Evolutionary conservation across 2,888 invertebrate species (phyloP).

Genomic region (Anagyrus pseudococci): DNA sequence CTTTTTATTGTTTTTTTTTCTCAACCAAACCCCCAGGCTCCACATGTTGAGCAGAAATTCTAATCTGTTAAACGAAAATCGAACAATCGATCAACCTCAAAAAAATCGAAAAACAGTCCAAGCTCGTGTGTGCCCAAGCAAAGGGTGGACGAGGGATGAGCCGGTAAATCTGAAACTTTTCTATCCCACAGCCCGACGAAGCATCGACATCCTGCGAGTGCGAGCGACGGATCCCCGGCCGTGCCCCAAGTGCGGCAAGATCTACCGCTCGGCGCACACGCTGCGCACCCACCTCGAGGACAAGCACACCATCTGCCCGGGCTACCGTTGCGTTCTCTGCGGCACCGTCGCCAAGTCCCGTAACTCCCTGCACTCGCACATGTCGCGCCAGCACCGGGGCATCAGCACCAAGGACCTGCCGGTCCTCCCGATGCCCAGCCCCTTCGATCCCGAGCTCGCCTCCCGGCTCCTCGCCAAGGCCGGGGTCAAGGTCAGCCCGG

Average conservation of each 20-base stretch:
- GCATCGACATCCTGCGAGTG: conserved; percentile 84
- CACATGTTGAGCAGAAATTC: no score
- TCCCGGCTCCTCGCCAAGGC: conserved; percentile 82
- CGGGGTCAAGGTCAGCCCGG: conserved; percentile 85
- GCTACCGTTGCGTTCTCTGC: conserved; percentile 89
- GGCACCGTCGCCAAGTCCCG: conserved; percentile 92
- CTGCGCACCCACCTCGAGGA: conserved; percentile 90
- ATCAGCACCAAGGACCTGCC: conserved; percentile 93
- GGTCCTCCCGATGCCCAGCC: conserved; percentile 90
- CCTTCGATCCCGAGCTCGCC: conserved; percentile 89
- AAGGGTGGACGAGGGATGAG: no score
- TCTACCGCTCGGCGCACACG: conserved; percentile 90
- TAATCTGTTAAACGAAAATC: no score
- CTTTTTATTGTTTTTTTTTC: no score
- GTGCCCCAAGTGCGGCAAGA: conserved; percentile 92
- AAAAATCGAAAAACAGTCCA: no score
- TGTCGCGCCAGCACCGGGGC: conserved; percentile 92
- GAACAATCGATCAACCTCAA: no score
- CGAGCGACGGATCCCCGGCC: conserved; percentile 91
- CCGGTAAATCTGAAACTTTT: neutral
- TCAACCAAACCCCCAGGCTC: no score
- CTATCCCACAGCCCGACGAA: conserved; percentile 73
- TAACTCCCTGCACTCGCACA: conserved; percentile 91
- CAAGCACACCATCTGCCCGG: conserved; percentile 91
- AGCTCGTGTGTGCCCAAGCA: no score